Conservation (phyloP, 2,797 vertebrate species). For the Gymnopithys bicolor region DNA sequence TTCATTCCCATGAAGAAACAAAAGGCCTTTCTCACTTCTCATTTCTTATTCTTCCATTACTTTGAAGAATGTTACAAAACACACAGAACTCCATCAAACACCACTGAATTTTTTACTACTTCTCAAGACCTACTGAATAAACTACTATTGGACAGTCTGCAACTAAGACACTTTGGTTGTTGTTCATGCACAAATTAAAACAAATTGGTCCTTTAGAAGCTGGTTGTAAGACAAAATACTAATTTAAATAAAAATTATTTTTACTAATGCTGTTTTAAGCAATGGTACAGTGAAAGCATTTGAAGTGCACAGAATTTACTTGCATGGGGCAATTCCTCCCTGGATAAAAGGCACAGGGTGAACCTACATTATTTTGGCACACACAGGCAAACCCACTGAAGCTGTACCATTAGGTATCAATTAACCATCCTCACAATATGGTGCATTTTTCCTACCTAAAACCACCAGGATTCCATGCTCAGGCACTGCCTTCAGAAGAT, state of each 20-base stretch:
- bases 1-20: background rate
- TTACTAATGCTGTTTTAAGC: background rate
- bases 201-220: background rate
- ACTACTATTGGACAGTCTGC: background rate
- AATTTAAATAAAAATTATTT: background rate
- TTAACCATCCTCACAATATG: background rate
- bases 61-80: background rate
- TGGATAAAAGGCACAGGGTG: background rate
- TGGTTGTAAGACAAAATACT: background rate
- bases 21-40: background rate
- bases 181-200: background rate
- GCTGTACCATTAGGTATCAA: background rate
- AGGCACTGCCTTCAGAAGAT: background rate
- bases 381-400: background rate
- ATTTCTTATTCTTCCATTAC: background rate
- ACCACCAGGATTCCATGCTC: background rate
- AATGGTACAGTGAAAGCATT: background rate
- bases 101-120: background rate
- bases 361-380: background rate
- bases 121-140: background rate
- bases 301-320: background rate
- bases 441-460: background rate
- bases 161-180: background rate
- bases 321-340: background rate
- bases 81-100: background rate